phyloP scores from a whole-genome alignment of 2,888 invertebrate species.

The Tridacna gigas region DNA sequence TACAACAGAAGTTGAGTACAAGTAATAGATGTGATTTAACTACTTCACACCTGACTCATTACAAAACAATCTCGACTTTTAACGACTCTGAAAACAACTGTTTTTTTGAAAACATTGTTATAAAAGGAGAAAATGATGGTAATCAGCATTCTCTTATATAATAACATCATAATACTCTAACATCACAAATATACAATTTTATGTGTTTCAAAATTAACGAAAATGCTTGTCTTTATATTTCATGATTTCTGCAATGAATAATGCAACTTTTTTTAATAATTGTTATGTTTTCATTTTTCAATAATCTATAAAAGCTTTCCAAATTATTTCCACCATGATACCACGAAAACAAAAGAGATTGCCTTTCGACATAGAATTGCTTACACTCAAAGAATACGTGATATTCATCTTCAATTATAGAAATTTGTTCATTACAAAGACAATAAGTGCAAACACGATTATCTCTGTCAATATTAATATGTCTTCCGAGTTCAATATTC shows the following conservation, averaged over 20 bases:
- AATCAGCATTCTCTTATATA: too few species aligned
- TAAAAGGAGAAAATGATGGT: too few species aligned
- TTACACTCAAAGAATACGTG: slow-evolving; percentile 25
- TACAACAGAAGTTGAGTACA: too few species aligned
- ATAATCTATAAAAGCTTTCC: background rate
- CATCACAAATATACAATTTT: too few species aligned
- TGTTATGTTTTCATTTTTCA: slow-evolving; percentile 8
- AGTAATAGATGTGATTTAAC: too few species aligned
- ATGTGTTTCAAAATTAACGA: too few species aligned
- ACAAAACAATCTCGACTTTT: too few species aligned
- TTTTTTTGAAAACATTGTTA: too few species aligned
- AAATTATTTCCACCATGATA: slow-evolving; percentile 9
- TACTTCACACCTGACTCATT: too few species aligned
- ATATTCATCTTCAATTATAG: slow-evolving; percentile 27
- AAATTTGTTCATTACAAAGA: background rate
- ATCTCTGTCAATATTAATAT: slow-evolving; percentile 21
- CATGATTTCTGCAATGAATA: background rate
- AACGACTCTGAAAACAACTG: too few species aligned
- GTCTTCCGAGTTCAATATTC: slow-evolving; percentile 26
- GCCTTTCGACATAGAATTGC: background rate
- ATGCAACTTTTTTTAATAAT: slow-evolving; percentile 13
- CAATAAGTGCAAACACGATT: slow-evolving; percentile 22
- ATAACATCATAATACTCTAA: too few species aligned
- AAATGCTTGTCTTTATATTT: too few species aligned
- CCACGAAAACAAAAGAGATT: slow-evolving; percentile 15